Conservation (phyloP, 2,888 invertebrate genomes). For the Cremastinae sp. region DNA sequence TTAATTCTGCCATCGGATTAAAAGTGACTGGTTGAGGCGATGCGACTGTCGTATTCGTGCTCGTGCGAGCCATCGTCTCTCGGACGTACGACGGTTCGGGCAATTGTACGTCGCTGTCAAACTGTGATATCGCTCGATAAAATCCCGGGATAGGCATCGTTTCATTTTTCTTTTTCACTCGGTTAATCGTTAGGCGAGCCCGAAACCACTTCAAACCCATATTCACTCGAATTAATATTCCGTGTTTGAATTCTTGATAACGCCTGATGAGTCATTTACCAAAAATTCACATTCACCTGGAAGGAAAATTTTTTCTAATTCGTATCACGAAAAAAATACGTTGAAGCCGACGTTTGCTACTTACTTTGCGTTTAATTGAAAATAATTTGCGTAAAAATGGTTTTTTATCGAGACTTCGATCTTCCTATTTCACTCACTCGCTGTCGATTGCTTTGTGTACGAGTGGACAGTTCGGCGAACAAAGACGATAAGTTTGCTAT, state of each 20-base stretch:
- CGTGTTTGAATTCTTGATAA: not conserved
- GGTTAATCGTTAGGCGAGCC: conserved; percentile 76
- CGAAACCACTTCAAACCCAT: conserved; percentile 81
- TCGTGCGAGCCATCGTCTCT: not conserved
- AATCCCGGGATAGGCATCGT: conserved; percentile 61
- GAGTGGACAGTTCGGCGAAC: conserved; percentile 33
- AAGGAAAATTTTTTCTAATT: conserved; percentile 1
- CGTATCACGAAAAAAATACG: not conserved
- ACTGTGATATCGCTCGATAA: conserved; percentile 65
- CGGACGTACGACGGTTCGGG: conserved; percentile 28
- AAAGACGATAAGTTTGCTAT: conserved; percentile 39
- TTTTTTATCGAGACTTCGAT: conserved; percentile 28
- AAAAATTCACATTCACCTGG: conserved; percentile 17
- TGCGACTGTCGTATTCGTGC: conserved; percentile 18
- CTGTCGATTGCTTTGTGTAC: conserved; percentile 22
- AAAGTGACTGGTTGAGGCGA: conserved; percentile 21
- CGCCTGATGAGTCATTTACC: not conserved
- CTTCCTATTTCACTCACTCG: conserved; percentile 15
- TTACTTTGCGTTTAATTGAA: not conserved
- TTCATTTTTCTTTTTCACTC: conserved; percentile 38
- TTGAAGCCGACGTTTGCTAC: not conserved
- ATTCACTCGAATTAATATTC: conserved; percentile 7
- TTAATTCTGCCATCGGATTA: conserved; percentile 36
- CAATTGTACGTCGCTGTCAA: conserved; percentile 54
- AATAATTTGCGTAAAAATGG: not conserved